Conservation (phyloP, 64 coral and sea anemone genomes). For the Montipora cactus region DNA sequence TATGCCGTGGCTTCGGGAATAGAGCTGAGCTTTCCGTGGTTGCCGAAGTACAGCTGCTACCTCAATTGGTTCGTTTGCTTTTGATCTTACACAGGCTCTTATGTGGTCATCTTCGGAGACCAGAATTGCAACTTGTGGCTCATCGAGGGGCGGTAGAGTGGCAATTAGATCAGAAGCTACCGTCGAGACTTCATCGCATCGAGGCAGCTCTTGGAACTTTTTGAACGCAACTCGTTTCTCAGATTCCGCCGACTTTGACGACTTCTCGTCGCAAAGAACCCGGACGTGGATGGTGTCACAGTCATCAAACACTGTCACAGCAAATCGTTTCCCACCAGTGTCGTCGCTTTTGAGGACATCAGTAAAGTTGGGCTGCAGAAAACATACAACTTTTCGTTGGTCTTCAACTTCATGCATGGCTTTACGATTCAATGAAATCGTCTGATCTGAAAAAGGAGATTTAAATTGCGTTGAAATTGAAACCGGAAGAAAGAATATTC, state of each 20-base stretch:
- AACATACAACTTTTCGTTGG: conserved; percentile 76
- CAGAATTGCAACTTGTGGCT: conserved; percentile 71
- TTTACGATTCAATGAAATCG: not conserved
- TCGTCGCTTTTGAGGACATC: conserved; percentile 68
- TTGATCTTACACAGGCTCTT: conserved; percentile 69
- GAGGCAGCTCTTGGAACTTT: conserved; percentile 53
- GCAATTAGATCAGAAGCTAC: not conserved
- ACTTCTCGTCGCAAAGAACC: conserved; percentile 10
- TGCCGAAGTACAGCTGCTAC: conserved; percentile 76
- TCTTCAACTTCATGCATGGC: conserved; percentile 30
- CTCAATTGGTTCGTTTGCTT: conserved; percentile 23
- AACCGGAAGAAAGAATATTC: not conserved
- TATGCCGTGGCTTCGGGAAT: conserved; percentile 93
- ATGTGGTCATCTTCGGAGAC: conserved; percentile 68
- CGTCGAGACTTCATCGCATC: conserved; percentile 1
- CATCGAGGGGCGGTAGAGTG: conserved; percentile 16
- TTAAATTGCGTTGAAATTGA: not conserved
- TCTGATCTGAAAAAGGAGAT: not conserved
- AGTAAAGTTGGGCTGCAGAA: conserved; percentile 93
- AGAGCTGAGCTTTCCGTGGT: conserved; percentile 85
- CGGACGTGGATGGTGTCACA: conserved; percentile 72
- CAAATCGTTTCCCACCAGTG: conserved; percentile 34
- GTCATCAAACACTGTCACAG: conserved; percentile 54
- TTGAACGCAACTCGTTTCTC: conserved; percentile 67
- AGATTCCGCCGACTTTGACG: not conserved